Evolutionary conservation across 1,140 invertebrate genomes (phyloP), one percentile per base, ranked within the genome.

Genomic region (Ylistrum balloti): DNA sequence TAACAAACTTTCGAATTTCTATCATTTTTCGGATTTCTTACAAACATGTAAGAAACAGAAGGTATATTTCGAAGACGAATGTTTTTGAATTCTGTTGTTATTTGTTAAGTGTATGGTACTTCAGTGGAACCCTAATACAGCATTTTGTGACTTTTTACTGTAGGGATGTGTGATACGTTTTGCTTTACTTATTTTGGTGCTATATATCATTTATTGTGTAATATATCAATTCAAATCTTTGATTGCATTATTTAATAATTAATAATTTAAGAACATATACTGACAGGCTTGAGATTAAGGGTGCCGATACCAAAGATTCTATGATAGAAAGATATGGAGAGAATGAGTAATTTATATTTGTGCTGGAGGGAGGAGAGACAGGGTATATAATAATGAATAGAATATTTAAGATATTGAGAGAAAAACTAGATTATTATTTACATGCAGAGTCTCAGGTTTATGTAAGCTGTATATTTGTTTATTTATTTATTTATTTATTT

Each of bases 121-220:
- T 74, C 13, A 74, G 17, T 74, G 56, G 56, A 74, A 28, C 28
- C 56, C 22, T 0, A n/a, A 74, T 74, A 28, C 56, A 74, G 56
- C 56, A 74, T 74, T 45, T 74, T 74, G 56, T 74, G 5, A 7
- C 28, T 28, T n/a, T 74, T 74, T 38, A 38, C 35, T 38, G 5
- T 38, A 74, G 1, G 56, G 13, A 74, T 5, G 56, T 5, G 56
- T 74, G 56, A 74, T 74, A 74, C 56, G n/a, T 74, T 74, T 74
- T 74, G 56, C 56, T 74, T 74, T 17, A 56, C 20, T 15, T 74
- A 28, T 74, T 74, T 74, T 74, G 56, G 56, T 74, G 56, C 56
- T 74, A 74, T 28, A 74, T 74, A 17, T 74, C 28, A n/a, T 28
- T 9, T 74, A n/a, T 28, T 5, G n/a, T 48, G 1, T 74, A 38